A percentile compares a stretch with the other conserved stretches of the same genome.
phyloP scores from a whole-genome alignment of 2,797 vertebrate species.

The Tokudaia muenninki region DNA sequence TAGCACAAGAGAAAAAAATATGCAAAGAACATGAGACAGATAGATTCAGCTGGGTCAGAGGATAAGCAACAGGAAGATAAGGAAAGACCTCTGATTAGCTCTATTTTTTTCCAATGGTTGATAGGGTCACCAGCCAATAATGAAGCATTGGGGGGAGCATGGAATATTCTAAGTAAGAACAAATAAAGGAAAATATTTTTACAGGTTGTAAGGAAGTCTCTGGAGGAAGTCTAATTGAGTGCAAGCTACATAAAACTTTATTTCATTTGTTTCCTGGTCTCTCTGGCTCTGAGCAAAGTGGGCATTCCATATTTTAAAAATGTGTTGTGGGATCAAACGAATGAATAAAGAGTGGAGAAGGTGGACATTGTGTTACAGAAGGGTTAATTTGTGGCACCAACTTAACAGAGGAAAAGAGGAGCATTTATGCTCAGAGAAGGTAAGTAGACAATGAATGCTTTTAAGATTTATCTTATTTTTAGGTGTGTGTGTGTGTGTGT shows the following conservation, averaged over 20 bases:
- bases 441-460: not conserved
- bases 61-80: not conserved
- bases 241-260: not conserved
- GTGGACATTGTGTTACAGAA: not conserved
- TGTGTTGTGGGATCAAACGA: not conserved
- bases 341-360: not conserved
- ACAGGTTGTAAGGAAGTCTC: not conserved
- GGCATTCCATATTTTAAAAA: not conserved
- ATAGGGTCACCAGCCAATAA: not conserved
- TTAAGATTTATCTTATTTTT: not conserved
- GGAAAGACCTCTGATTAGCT: not conserved
- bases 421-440: not conserved
- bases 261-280: not conserved
- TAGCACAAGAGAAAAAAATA: not conserved
- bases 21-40: not conserved
- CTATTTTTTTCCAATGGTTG: not conserved
- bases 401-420: not conserved
- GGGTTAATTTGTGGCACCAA: not conserved
- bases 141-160: fast-evolving
- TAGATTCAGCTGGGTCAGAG: not conserved
- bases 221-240: not conserved
- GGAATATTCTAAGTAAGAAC: not conserved
- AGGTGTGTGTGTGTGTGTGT: not conserved
- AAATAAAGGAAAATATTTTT: not conserved
- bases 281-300: not conserved